Evolutionary conservation across 2,888 invertebrate species (phyloP).

Genomic region (Stenichneumon culpator): DNA sequence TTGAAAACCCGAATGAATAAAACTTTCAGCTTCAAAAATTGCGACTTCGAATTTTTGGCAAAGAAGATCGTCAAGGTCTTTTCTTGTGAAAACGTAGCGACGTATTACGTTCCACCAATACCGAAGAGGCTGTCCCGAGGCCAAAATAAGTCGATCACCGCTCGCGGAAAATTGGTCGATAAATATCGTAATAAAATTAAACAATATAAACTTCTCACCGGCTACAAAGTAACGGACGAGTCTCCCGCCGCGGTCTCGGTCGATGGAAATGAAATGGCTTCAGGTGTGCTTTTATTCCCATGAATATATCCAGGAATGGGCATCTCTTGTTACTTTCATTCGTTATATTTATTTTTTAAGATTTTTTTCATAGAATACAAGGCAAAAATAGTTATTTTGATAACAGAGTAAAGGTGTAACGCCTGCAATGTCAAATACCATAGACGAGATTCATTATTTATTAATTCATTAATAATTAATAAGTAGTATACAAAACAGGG

Average conservation of each 20-base stretch:
- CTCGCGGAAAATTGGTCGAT: conserved; percentile 39
- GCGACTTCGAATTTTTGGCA: conserved; percentile 32
- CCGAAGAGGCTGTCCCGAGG: conserved; percentile 17
- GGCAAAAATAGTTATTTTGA: background rate
- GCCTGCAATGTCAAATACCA: no score
- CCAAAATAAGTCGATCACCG: conserved; percentile 9
- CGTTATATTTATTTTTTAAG: background rate
- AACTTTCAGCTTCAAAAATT: conserved; percentile 21
- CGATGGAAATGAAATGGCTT: background rate
- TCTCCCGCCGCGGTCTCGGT: background rate
- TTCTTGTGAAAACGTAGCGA: background rate
- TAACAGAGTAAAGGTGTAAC: no score
- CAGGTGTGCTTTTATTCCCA: background rate
- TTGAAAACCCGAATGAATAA: background rate
- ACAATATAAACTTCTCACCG: background rate
- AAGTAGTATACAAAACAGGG: no score
- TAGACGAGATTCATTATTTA: no score
- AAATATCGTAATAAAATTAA: conserved; percentile 29
- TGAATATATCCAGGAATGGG: background rate
- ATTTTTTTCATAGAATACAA: no score
- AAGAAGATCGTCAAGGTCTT: conserved; percentile 17
- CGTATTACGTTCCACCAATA: conserved; percentile 23
- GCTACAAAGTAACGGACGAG: background rate
- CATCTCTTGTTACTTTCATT: background rate
- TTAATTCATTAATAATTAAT: no score